Evolutionary conservation across 2,888 invertebrate species (phyloP).

Genomic region (Tetragonula carbonaria): DNA sequence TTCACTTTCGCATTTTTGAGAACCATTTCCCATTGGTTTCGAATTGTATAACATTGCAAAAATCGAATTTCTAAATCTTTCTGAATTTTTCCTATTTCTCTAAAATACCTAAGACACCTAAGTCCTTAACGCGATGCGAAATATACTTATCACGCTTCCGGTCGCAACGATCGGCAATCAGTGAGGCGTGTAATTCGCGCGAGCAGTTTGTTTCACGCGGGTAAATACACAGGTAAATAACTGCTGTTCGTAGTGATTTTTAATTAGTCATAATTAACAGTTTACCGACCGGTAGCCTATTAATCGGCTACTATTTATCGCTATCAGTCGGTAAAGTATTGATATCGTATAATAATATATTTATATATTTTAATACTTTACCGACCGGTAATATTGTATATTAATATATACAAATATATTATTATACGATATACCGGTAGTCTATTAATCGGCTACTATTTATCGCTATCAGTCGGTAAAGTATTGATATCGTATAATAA

Average conservation of each 20-base stretch:
- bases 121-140: not conserved
- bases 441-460: no score
- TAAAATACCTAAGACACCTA: not conserved
- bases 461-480: no score
- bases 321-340: no score
- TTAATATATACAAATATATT: no score
- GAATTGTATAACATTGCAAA: not conserved
- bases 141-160: not conserved
- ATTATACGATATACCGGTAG: no score
- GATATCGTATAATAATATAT: no score
- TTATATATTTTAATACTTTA: no score
- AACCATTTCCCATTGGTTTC: not conserved
- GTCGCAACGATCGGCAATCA: not conserved
- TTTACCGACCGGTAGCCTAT: no score
- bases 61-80: not conserved
- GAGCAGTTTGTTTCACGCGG: not conserved
- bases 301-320: no score
- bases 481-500: no score
- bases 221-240: not conserved
- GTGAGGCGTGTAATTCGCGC: constrained; percentile 6
- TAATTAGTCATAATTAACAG: not conserved
- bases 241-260: not conserved
- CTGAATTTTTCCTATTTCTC: not conserved
- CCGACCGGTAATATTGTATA: no score
- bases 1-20: not conserved